Evolutionary conservation across 2,888 invertebrate genomes (phyloP).

Genomic region (Orthosia gracilis): DNA sequence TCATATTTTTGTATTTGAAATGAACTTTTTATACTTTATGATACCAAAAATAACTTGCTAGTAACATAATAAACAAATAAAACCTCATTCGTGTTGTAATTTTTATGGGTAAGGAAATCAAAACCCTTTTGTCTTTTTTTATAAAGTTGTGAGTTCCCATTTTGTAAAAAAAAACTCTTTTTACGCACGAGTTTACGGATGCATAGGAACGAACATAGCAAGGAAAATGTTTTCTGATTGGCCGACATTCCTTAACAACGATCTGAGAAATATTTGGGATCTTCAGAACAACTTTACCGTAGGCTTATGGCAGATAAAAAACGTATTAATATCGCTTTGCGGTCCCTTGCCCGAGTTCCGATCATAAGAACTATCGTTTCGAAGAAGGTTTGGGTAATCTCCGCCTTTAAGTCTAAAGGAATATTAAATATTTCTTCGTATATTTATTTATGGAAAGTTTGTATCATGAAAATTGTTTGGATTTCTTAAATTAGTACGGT

Average conservation of each 20-base stretch:
- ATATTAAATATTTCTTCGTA: background rate
- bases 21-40: too few relatives aligned
- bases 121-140: too few relatives aligned
- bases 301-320: conserved; percentile 59
- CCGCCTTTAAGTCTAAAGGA: conserved; percentile 6
- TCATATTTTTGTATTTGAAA: too few relatives aligned
- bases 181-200: conserved; percentile 29
- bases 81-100: too few relatives aligned
- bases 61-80: too few relatives aligned
- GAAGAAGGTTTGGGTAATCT: conserved; percentile 36
- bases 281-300: conserved; percentile 56
- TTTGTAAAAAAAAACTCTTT: conserved; percentile 12
- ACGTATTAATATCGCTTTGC: conserved; percentile 56
- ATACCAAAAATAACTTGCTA: too few relatives aligned
- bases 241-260: conserved; percentile 62
- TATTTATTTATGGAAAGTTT: background rate
- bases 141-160: background rate
- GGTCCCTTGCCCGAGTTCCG: conserved; percentile 42
- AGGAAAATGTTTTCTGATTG: conserved; percentile 76
- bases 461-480: background rate
- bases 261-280: conserved; percentile 59
- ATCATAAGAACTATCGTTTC: conserved; percentile 47
- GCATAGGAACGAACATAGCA: conserved; percentile 19
- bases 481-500: background rate
- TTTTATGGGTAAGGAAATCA: too few relatives aligned